These are phyloP conservation scores for Dreissena rostriformis DNA, from an alignment of 1,140 invertebrate genomes.

Conservation along the genomic window DNA sequence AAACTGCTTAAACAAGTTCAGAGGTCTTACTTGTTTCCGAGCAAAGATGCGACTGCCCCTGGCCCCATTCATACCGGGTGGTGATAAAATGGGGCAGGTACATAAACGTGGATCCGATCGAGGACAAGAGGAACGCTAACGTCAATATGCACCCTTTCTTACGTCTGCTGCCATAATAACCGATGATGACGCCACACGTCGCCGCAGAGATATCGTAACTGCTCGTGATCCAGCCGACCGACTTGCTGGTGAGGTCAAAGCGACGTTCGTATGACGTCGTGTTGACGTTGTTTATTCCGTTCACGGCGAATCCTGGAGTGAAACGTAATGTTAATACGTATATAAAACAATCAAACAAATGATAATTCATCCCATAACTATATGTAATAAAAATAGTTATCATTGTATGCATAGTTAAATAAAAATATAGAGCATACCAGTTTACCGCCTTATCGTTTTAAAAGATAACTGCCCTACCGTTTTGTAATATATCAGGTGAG, in stretches of 20 bases:
- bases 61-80: constrained; percentile 55
- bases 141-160: constrained; percentile 88
- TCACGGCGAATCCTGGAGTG: constrained; percentile 88
- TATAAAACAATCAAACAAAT: too few relatives aligned
- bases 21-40: constrained; percentile 34
- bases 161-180: constrained; percentile 85
- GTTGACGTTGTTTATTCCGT: constrained; percentile 92
- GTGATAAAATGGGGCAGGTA: constrained; percentile 93
- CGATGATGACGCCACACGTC: constrained; percentile 89
- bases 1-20: not conserved
- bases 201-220: constrained; percentile 91
- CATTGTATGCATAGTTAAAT: too few relatives aligned
- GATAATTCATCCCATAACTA: too few relatives aligned
- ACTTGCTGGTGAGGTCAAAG: constrained; percentile 87
- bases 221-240: constrained; percentile 89
- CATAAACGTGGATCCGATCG: constrained; percentile 90
- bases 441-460: too few relatives aligned
- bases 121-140: constrained; percentile 90
- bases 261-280: constrained; percentile 92
- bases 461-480: too few relatives aligned
- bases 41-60: constrained; percentile 45
- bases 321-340: too few relatives aligned
- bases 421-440: too few relatives aligned
- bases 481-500: too few relatives aligned
- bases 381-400: too few relatives aligned